Evolutionary conservation across 2,113 vertebrate genomes (phyloP), one percentile per base, ranked within the genome.

Genomic region (Mormoops blainvillei): DNA sequence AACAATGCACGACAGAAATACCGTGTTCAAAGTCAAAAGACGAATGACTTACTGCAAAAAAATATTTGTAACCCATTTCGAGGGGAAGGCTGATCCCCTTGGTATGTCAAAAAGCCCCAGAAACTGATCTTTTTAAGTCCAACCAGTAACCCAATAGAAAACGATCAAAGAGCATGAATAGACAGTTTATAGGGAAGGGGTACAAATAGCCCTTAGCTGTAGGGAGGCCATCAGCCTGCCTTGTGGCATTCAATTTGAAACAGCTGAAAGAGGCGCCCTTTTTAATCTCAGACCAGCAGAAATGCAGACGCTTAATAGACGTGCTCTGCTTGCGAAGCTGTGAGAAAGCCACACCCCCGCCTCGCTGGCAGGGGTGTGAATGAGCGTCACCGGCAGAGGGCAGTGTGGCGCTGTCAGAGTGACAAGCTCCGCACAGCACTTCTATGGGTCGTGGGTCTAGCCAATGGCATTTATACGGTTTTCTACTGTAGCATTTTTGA

Each of bases 361-460:
- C 0, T 10, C 1, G 14, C 63, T 9, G 52, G 28, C n/a, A 26
- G n/a, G 5, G 20, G 20, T 2, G 26, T 43, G 20, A 20, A 36
- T 20, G 14, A 4, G 36, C 5, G 8, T 10, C 31, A 1, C 18
- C 63, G 12, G 5, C 7, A 8, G 77, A 54, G n/a, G 56, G 28
- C 26, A n/a, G 24, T 2, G 0, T 6, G 50, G 24, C 6, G 1
- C 31, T 14, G 36, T 12, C 52, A 1, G 24, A 16, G 41, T 7
- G 38, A 14, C 38, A 28, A 43, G 43, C 71, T 45, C 14, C 12
- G 28, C 31, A 26, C 3, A 24, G n/a, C 13, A 2, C 33, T 71
- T 19, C 19, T 15, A 0, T 54, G 33, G 13, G 20, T 24, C 43
- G 0, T 2, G 7, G 31, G 45, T 2, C 19, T 10, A 3, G 68